phyloP scores from a whole-genome alignment of 2,797 vertebrate genomes.

The Lagorchestes hirsutus region DNA sequence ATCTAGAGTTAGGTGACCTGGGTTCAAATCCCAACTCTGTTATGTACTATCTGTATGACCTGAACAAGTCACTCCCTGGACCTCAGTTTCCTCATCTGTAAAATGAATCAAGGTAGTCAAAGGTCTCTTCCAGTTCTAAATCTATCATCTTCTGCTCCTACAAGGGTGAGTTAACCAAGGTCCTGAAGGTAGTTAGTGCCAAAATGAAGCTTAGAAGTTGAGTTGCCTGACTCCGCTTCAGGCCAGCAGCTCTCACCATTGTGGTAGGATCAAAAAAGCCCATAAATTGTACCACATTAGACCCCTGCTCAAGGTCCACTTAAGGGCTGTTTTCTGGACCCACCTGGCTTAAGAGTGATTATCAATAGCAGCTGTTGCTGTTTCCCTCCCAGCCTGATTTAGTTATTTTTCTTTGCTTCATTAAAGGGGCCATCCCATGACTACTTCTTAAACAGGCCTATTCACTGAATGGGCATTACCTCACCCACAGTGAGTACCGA shows the following conservation, averaged over 20 bases:
- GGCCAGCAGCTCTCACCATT: neutral
- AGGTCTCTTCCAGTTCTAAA: neutral
- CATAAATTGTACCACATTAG: too few species aligned
- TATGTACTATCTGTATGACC: neutral
- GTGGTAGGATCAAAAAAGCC: neutral
- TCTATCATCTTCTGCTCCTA: neutral
- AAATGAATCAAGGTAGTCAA: neutral
- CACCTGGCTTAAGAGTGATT: too few species aligned
- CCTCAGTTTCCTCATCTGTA: neutral
- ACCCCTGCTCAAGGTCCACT: too few species aligned
- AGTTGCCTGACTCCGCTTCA: neutral
- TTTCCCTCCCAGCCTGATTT: too few species aligned
- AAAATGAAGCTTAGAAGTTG: neutral
- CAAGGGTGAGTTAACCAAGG: neutral
- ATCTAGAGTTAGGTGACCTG: neutral
- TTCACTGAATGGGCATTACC: too few species aligned
- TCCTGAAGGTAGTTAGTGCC: neutral
- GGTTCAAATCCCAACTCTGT: neutral
- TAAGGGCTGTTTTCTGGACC: too few species aligned
- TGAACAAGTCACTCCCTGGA: neutral
- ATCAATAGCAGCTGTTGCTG: too few species aligned
- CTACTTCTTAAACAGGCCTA: too few species aligned
- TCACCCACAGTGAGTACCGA: too few species aligned
- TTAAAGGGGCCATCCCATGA: too few species aligned
- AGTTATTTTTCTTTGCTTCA: too few species aligned